Percentiles rank a stretch among this genome's conserved stretches.
Conservation (phyloP, 1,140 invertebrate genomes). For the Eriosoma lanigerum region DNA sequence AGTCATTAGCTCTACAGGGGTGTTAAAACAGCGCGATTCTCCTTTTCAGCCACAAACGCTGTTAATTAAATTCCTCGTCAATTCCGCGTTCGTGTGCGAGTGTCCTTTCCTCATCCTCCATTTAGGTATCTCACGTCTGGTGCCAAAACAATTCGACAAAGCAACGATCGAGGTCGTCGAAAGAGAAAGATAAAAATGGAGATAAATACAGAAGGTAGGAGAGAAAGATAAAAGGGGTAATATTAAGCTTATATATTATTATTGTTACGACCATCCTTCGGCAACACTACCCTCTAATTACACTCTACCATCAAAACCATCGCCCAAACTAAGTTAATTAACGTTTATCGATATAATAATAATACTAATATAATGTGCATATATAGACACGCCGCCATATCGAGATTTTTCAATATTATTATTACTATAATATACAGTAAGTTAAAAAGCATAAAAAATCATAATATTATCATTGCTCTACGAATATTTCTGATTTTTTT, state of each 20-base stretch:
- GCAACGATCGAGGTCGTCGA: not conserved
- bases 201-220: not conserved
- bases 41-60: slow-evolving; percentile 35
- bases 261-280: slow-evolving; percentile 38
- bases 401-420: not conserved
- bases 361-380: no score
- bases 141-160: slow-evolving; percentile 47
- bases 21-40: slow-evolving; percentile 45
- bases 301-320: not conserved
- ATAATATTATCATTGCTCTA: no score
- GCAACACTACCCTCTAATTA: slow-evolving; percentile 39
- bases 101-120: not conserved
- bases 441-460: no score
- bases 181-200: no score
- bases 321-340: not conserved
- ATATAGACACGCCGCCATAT: not conserved
- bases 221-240: not conserved
- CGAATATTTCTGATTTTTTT: no score
- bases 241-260: not conserved
- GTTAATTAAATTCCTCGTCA: slow-evolving; percentile 46
- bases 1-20: slow-evolving; percentile 25
- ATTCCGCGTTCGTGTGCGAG: not conserved
- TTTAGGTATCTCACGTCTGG: not conserved
- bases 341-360: slow-evolving; percentile 34
- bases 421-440: no score